These are phyloP conservation scores for Melozone crissalis DNA, from an alignment of 2,113 vertebrate species.

Conservation along the genomic window DNA sequence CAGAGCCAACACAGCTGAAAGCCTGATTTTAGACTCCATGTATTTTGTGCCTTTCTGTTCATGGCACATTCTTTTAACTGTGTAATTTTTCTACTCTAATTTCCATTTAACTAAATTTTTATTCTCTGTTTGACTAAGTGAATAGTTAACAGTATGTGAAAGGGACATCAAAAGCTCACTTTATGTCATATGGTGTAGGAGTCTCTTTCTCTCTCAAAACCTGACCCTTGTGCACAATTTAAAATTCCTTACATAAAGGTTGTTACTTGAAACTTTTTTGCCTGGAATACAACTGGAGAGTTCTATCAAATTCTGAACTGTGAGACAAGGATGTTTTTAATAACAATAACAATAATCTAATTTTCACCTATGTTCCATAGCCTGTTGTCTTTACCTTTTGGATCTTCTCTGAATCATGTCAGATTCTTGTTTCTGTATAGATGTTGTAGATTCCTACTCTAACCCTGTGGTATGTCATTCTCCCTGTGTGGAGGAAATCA, in stretches of 20 bases:
- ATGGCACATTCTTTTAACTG: not conserved
- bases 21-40: not conserved
- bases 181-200: not conserved
- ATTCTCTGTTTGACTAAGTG: not conserved
- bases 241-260: not conserved
- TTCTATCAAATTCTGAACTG: not conserved
- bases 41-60: not conserved
- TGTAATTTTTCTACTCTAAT: not conserved
- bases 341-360: fast-evolving
- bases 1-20: not conserved
- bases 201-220: not conserved
- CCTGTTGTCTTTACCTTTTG: not conserved
- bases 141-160: not conserved
- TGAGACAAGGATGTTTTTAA: not conserved
- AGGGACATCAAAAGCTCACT: not conserved
- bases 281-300: not conserved
- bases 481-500: fast-evolving
- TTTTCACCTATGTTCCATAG: not conserved
- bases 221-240: not conserved
- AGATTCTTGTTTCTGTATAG: not conserved
- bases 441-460: not conserved
- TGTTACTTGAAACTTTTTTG: not conserved
- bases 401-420: not conserved
- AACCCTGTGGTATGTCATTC: not conserved
- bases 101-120: not conserved